Base-by-base conservation (phyloP, 2,797 vertebrate genomes). In the Myiotriccus ornatus region DNA sequence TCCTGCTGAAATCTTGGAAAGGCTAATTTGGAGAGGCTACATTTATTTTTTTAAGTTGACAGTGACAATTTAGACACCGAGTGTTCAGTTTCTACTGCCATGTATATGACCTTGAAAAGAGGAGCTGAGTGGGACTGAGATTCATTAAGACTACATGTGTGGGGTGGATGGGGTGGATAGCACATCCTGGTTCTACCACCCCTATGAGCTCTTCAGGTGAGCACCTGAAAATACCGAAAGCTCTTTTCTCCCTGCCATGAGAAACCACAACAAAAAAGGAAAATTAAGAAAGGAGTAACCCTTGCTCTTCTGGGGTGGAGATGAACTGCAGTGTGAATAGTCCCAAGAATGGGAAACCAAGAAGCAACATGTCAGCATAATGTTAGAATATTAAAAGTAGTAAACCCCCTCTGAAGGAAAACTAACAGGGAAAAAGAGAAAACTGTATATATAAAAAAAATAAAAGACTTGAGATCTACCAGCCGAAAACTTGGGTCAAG, bases 141-240 rank as follows among this genome's bases (percentile, higher is more conserved):
- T 27, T 47, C 46, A 35, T 18, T 28, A 13, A 43, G 49, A 20
- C 27, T 63, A 64, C 22, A 32, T 37, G 59, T 32, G 16, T 70
- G 0, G 0, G 39, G 37, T 74, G 79, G 19, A 30, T 77, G 41
- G 3, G 2, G 11, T 12, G 19, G n/a, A 24, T 18, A 18, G 78
- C 55, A 75, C 46, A 78, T 47, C 25, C 55, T 1, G 0, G 22
- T 64, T 67, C 81, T 53, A 64, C n/a, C 15, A 67, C 71, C 2
- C 1, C 39, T 22, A 9, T 5, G 34, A 78, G n/a, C n/a, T 76
- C 56, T 62, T 84, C 59, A 90, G 56, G 30, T 52, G 35, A 83
- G 19, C 41, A 74, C 28, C 63, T 76, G 19, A 56, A 60, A 90
- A 67, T 32, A 53, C 9, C 17, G 30, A 75, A 78, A 78, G 16